Evolutionary conservation across 2,797 vertebrate species (phyloP).

Genomic region (Valencia hispanica): DNA sequence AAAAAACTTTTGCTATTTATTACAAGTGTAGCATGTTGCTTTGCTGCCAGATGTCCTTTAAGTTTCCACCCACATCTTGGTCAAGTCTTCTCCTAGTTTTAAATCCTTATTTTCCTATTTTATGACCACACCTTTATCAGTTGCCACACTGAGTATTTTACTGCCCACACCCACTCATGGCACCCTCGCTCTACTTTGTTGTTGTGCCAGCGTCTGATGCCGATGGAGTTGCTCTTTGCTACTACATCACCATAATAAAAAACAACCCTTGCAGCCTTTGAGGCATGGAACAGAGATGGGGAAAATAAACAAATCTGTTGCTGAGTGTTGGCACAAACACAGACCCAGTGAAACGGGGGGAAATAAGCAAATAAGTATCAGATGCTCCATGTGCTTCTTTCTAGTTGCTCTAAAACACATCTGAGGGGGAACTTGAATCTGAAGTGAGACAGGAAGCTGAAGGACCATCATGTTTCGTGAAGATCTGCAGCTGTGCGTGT

Average conservation of each 20-base stretch:
- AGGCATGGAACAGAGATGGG: constrained; percentile 58
- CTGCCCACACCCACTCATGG: constrained; percentile 36
- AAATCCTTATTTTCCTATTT: constrained; percentile 32
- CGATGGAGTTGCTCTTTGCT: constrained; percentile 27
- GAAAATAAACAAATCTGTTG: constrained; percentile 54
- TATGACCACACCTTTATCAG: constrained; percentile 43
- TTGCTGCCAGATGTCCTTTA: constrained; percentile 5
- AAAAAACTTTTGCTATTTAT: neutral
- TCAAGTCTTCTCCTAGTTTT: constrained; percentile 14
- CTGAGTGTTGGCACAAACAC: constrained; percentile 35
- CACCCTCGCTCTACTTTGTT: constrained; percentile 37
- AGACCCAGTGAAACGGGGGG: neutral
- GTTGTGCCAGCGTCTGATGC: constrained; percentile 36
- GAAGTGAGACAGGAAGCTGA: constrained; percentile 18
- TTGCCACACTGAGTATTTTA: constrained; percentile 31
- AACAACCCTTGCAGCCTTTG: constrained; percentile 31
- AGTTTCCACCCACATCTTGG: constrained; percentile 20
- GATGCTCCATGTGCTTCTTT: constrained; percentile 2
- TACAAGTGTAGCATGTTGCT: neutral
- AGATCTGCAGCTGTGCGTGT: constrained; percentile 17
- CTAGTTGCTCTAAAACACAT: neutral
- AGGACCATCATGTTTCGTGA: constrained; percentile 29
- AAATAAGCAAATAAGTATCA: constrained; percentile 19
- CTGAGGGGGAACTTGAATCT: constrained; percentile 24
- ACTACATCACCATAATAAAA: constrained; percentile 34